phyloP scores from a whole-genome alignment of 2,888 invertebrate species.

The Neoascia interrupta region DNA sequence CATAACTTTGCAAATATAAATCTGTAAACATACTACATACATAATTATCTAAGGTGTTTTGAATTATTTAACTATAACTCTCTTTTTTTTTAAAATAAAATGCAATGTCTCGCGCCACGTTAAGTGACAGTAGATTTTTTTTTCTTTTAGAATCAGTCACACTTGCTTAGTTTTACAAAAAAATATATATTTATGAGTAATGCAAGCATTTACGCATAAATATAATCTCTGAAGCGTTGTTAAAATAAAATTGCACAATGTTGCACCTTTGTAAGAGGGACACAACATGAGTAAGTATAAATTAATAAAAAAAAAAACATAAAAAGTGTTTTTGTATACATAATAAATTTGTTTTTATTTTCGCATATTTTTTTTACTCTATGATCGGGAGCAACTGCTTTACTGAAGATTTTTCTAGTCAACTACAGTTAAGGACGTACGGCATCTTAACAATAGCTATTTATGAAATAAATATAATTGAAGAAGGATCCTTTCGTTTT shows the following conservation, averaged over 20 bases:
- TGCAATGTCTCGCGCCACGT: neutral
- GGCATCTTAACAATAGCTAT: slow-evolving; percentile 59
- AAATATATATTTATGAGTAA: slow-evolving; percentile 3
- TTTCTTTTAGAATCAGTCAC: slow-evolving; percentile 22
- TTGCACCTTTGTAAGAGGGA: neutral
- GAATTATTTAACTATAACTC: too few relatives aligned
- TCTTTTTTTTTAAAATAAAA: slow-evolving; percentile 24
- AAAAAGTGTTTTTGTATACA: slow-evolving; percentile 37
- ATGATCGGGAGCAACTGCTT: slow-evolving; percentile 35
- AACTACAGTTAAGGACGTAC: slow-evolving; percentile 55
- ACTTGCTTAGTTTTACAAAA: slow-evolving; percentile 13
- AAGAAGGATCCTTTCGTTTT: slow-evolving; percentile 52
- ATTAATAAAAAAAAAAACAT: slow-evolving; percentile 19
- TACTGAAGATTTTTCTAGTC: slow-evolving; percentile 27
- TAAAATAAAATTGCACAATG: slow-evolving; percentile 50
- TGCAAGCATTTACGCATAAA: slow-evolving; percentile 6
- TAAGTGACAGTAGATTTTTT: neutral
- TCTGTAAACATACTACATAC: slow-evolving; percentile 44
- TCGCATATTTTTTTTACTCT: slow-evolving; percentile 9
- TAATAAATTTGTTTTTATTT: slow-evolving; percentile 52
- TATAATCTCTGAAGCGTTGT: slow-evolving; percentile 1
- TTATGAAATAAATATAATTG: slow-evolving; percentile 65
- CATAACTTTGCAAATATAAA: slow-evolving; percentile 42
- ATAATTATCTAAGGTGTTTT: slow-evolving; percentile 50
- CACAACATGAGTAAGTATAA: neutral